phyloP scores from a whole-genome alignment of 2,888 invertebrate species.

The Allygus modestus region DNA sequence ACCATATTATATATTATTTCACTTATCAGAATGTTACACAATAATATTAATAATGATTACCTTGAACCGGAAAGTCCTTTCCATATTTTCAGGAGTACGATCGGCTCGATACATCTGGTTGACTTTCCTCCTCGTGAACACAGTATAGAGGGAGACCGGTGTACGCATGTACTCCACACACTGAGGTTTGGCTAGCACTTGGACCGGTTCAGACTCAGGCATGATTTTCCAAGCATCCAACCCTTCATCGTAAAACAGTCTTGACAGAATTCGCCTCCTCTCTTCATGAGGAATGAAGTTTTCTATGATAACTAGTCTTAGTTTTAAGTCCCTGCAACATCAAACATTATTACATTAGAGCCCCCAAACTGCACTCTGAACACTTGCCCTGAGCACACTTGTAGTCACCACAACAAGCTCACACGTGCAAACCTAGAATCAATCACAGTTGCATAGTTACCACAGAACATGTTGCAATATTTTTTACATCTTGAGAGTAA shows the following conservation, averaged over 20 bases:
- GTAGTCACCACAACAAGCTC: too few relatives aligned
- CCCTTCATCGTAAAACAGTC: slow-evolving; percentile 89
- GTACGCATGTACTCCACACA: slow-evolving; percentile 45
- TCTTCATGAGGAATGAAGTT: slow-evolving; percentile 93
- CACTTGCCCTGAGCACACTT: too few relatives aligned
- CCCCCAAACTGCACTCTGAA: too few relatives aligned
- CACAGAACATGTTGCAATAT: too few relatives aligned
- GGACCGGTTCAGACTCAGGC: slow-evolving; percentile 69
- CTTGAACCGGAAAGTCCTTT: slow-evolving; percentile 50
- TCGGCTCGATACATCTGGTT: slow-evolving; percentile 34
- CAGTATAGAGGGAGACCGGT: slow-evolving; percentile 39
- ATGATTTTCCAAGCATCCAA: slow-evolving; percentile 84
- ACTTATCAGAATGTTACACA: too few relatives aligned
- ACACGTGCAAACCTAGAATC: too few relatives aligned
- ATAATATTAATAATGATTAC: not conserved
- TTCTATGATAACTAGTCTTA: slow-evolving; percentile 92
- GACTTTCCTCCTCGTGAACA: slow-evolving; percentile 13
- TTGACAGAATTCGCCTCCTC: slow-evolving; percentile 83
- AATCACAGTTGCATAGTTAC: too few relatives aligned
- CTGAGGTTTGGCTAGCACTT: slow-evolving; percentile 34
- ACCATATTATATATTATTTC: too few relatives aligned
- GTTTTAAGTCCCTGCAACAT: slow-evolving; percentile 83
- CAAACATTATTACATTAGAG: slow-evolving; percentile 12
- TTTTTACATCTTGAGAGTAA: too few relatives aligned
- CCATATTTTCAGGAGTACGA: slow-evolving; percentile 26